Base-by-base conservation (phyloP, 2,797 vertebrate species). In the Onychomys torridus region DNA sequence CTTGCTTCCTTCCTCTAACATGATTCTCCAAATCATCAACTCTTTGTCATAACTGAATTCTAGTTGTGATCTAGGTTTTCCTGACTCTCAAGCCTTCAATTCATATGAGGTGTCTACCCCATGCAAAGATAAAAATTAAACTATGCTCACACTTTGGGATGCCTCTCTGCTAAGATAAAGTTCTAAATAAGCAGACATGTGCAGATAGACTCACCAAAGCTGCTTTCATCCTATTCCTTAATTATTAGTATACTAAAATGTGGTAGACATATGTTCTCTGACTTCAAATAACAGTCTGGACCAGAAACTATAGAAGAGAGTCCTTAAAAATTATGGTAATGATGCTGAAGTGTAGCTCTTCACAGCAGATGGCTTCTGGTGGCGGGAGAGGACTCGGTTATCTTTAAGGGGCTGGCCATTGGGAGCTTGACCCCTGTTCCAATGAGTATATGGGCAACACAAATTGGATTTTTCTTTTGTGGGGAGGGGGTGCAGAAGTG, bases 151-250 rank as follows among this genome's bases (percentile, higher is more conserved):
- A 55, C 34, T 77, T 85, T 89, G 37, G 46, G 89, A 94, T 86
- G 17, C 19, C 43, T 81, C 34, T 90, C 65, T 91, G 52, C 84
- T 85, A 93, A 92, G 65, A 93, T 49, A 77, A 57, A 9, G 1
- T 46, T 94, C 21, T 92, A 93, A 93, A 65, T 96, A 79, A 94
- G 75, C 19, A 94, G 71, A 92, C 91, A 16, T 94, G 46, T 97
- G 5, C 69, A 79, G 40, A 95, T 57, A 86, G 93, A 82, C 65
- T 90, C 86, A 91, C 32, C 75, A 69, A 89, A 89, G 63, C 46
- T 95, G 10, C 81, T 94, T 97, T 95, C 69, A 83, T 89, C 95
- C 78, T 91, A 6, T 93, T 89, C 40, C 75, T 55, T 83, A 84
- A 46, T 34, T 76, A 76, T 75, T 89, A 89, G 13, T n/a, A 75